Conservation (phyloP, 2,113 vertebrate species). For the Atherinomorus stipes region DNA sequence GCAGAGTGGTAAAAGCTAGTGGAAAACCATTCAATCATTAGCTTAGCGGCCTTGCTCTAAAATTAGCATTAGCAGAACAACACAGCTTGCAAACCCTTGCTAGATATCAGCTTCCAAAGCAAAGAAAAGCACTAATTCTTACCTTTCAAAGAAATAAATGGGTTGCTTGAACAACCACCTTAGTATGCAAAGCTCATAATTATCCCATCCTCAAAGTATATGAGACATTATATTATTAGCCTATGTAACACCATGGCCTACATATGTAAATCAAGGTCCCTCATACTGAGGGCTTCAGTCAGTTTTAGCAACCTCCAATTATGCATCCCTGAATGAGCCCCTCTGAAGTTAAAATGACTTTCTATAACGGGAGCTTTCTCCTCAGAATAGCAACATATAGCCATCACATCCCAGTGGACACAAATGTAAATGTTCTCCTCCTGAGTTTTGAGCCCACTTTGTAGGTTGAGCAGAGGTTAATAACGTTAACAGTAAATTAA, state of each 20-base stretch:
- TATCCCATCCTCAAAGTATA: conserved; percentile 51
- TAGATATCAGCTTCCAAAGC: conserved; percentile 7
- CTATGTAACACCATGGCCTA: conserved; percentile 51
- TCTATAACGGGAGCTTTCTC: conserved; percentile 47
- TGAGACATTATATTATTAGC: conserved; percentile 51
- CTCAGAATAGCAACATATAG: conserved; percentile 48
- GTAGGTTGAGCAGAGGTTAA: conserved; percentile 68
- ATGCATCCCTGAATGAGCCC: conserved; percentile 45
- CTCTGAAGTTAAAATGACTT: conserved; percentile 58
- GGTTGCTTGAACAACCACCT: conserved; percentile 30
- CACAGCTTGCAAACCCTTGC: not conserved
- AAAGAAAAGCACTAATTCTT: conserved; percentile 17
- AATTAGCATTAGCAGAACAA: conserved; percentile 35
- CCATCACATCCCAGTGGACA: conserved; percentile 19
- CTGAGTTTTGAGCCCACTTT: conserved; percentile 63
- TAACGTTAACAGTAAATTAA: conserved; percentile 66
- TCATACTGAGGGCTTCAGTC: conserved; percentile 29
- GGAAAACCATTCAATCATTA: conserved; percentile 60
- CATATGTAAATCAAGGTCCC: conserved; percentile 55
- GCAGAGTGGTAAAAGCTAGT: conserved; percentile 54
- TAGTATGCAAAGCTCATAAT: conserved; percentile 24
- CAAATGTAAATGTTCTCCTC: conserved; percentile 43
- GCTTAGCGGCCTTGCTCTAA: conserved; percentile 56
- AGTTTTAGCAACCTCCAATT: conserved; percentile 61
- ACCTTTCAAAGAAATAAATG: conserved; percentile 33